Evolutionary conservation across 2,797 vertebrate genomes (phyloP).

Genomic region (Pampus argenteus): DNA sequence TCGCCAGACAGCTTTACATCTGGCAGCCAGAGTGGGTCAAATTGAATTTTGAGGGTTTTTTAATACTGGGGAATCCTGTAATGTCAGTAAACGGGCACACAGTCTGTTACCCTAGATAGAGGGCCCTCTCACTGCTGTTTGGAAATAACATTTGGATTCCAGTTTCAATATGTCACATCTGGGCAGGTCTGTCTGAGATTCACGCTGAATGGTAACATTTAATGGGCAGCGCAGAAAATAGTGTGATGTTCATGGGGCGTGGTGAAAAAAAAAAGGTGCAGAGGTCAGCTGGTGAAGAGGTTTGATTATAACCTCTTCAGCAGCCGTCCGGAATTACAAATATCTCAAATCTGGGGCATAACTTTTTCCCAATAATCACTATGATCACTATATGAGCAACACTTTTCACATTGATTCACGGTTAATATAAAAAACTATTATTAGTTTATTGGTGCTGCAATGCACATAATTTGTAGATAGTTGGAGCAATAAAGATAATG

Average conservation of each 20-base stretch:
- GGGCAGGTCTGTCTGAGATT: not conserved
- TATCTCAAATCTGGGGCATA: too few species aligned
- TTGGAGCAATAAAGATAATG: too few species aligned
- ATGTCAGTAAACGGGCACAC: not conserved
- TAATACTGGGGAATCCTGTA: not conserved
- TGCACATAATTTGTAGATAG: too few species aligned
- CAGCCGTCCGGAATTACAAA: not conserved
- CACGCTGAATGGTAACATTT: not conserved
- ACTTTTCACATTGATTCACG: not conserved
- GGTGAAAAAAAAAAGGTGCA: not conserved
- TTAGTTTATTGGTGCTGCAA: not conserved
- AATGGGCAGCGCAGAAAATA: not conserved
- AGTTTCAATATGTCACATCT: not conserved
- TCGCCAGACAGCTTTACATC: not conserved
- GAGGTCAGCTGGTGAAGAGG: too few species aligned
- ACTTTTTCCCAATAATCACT: too few species aligned
- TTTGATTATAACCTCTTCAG: not conserved
- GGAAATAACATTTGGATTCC: not conserved
- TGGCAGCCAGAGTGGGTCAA: slow-evolving; percentile 15
- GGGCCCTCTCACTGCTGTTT: not conserved
- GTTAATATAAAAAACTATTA: not conserved
- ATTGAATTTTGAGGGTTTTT: slow-evolving; percentile 1
- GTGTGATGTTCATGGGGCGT: not conserved
- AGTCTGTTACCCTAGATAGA: not conserved
- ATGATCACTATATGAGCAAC: too few species aligned